Evolutionary conservation across 2,797 vertebrate genomes (phyloP).

Genomic region (Acropternis orthonyx): DNA sequence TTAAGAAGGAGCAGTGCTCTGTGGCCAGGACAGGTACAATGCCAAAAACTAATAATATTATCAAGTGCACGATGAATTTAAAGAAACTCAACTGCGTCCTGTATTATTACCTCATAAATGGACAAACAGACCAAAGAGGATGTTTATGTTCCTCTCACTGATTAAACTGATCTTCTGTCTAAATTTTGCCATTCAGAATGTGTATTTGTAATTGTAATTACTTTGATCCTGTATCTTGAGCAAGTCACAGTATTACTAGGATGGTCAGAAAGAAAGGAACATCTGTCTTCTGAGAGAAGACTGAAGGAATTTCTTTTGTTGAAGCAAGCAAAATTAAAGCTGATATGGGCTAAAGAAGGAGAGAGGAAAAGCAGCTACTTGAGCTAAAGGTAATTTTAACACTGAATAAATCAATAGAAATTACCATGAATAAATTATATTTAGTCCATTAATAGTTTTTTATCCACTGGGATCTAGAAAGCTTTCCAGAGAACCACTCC

Average conservation of each 20-base stretch:
- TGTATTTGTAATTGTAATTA: neutral
- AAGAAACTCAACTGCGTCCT: neutral
- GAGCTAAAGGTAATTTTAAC: neutral
- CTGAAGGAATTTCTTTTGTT: neutral
- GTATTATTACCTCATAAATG: neutral
- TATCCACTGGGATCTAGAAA: neutral
- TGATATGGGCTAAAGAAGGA: neutral
- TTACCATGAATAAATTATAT: neutral
- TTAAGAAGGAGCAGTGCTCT: neutral
- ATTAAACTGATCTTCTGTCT: neutral
- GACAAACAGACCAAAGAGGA: neutral
- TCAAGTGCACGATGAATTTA: neutral
- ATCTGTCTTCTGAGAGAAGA: neutral
- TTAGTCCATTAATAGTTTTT: neutral
- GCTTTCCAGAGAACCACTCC: neutral
- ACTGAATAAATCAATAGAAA: neutral
- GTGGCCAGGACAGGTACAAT: neutral
- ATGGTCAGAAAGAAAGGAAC: neutral
- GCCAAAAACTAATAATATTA: neutral
- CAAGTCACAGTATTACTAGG: neutral
- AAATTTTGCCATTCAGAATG: neutral
- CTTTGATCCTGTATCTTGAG: neutral
- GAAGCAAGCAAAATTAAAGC: neutral
- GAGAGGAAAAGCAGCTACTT: neutral
- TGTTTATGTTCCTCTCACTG: neutral